Evolutionary conservation across 1,140 invertebrate species (phyloP), one percentile per base, ranked within the genome.

Genomic region (Leptinotarsa lineolata): DNA sequence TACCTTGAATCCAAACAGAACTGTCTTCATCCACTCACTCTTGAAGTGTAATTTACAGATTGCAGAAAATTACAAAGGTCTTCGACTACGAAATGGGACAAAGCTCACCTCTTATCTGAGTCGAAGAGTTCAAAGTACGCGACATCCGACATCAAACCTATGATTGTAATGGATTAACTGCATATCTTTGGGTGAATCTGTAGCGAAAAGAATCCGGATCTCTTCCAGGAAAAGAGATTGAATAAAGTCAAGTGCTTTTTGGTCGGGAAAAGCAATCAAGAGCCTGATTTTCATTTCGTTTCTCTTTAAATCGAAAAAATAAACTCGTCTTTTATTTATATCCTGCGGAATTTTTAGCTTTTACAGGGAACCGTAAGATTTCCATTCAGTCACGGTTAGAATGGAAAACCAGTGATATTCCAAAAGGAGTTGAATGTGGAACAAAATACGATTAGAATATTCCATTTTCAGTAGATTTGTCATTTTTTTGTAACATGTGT

Each of bases 81-180:
- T 45, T 18, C 44, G 67, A 68, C 67, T 68, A 54, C 30, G 44
- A 68, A 68, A 58, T 58, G 67, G 67, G 67, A 70, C 60, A 70
- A 70, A 61, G 69, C 69, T 45, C 58, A 70, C 69, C 69, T 70
- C 69, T 60, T 70, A 70, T 70, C 69, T 70, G 15, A 60, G 30
- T 54, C 22, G 58, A 44, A 61, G 60, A 70, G 69, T 63, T 63
- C 69, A 63, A 68, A 68, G 67, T 68, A 68, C 67, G 39, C 46
- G 67, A 54, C 16, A 21, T 58, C 46, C 22, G 24, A 70, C 58
- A 63, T 63, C 69, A 61, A 63, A 70, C 59, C 69, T 61, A 70
- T 70, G 69, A 70, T 70, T 70, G 69, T 70, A 70, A 70, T 70
- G 69, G 69, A 70, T 70, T 70, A 70, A 70, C 15, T 70, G 58